Evolutionary conservation across 1,140 invertebrate species (phyloP).

Genomic region (Idris sp.): DNA sequence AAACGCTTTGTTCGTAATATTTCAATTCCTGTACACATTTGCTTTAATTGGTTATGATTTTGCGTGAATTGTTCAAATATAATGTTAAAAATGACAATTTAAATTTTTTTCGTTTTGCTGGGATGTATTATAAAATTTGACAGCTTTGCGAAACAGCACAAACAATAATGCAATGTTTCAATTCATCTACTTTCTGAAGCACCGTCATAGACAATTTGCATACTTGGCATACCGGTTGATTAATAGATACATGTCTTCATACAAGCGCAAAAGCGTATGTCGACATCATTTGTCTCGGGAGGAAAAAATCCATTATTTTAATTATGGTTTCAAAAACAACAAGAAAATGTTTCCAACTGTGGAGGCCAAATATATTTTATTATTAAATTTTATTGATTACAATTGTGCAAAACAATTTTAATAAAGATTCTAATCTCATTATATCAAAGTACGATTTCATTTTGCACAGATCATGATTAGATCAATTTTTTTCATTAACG

Average conservation of each 20-base stretch:
- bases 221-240: conserved; percentile 23
- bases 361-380: too few species aligned
- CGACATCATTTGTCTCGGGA: conserved; percentile 11
- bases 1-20: conserved; percentile 8
- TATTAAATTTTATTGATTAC: too few species aligned
- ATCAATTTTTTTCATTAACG: too few species aligned
- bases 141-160: background rate
- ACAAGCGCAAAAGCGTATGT: conserved; percentile 15
- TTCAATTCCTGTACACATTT: conserved; percentile 9
- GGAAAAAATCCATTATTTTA: conserved; percentile 31
- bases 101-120: background rate
- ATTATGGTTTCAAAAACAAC: conserved; percentile 23
- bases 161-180: background rate
- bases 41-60: conserved; percentile 30
- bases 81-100: background rate
- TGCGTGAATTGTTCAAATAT: conserved; percentile 21
- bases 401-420: too few species aligned
- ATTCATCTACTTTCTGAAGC: conserved; percentile 4
- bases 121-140: background rate
- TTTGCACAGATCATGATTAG: too few species aligned
- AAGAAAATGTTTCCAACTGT: too few species aligned
- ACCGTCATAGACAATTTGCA: conserved; percentile 30
- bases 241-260: conserved; percentile 23
- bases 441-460: too few species aligned
- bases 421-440: too few species aligned